These are phyloP conservation scores for Lasioglossum oenotherae DNA, from an alignment of 2,888 invertebrate species.

Conservation along the genomic window DNA sequence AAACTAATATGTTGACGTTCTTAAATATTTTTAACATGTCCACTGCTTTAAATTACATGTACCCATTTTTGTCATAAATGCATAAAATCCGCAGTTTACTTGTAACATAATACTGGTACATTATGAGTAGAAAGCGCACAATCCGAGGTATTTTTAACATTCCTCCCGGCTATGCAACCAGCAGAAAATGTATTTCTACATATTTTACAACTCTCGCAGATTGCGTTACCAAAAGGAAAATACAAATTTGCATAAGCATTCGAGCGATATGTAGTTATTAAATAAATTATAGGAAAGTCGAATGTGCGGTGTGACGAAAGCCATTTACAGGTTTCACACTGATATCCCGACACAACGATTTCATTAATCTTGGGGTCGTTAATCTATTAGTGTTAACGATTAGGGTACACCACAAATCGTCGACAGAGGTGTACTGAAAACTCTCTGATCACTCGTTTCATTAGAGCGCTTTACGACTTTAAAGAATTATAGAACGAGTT, in stretches of 20 bases:
- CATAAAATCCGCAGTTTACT: too few species aligned
- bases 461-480: slow-evolving; percentile 13
- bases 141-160: background rate
- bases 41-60: too few species aligned
- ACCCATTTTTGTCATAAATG: too few species aligned
- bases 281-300: background rate
- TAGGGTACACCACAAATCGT: background rate
- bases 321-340: background rate
- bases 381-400: background rate
- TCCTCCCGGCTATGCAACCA: background rate
- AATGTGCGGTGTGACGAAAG: background rate
- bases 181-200: background rate
- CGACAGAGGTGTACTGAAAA: background rate
- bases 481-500: slow-evolving; percentile 1
- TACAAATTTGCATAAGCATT: background rate
- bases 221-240: background rate
- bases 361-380: background rate
- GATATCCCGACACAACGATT: background rate
- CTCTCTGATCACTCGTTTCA: slow-evolving; percentile 3
- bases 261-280: background rate
- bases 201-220: background rate
- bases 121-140: background rate
- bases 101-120: background rate
- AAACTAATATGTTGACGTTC: too few species aligned
- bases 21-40: too few species aligned